Evolutionary conservation across 2,113 vertebrate genomes (phyloP).

Genomic region (Hydrochoerus hydrochaeris): DNA sequence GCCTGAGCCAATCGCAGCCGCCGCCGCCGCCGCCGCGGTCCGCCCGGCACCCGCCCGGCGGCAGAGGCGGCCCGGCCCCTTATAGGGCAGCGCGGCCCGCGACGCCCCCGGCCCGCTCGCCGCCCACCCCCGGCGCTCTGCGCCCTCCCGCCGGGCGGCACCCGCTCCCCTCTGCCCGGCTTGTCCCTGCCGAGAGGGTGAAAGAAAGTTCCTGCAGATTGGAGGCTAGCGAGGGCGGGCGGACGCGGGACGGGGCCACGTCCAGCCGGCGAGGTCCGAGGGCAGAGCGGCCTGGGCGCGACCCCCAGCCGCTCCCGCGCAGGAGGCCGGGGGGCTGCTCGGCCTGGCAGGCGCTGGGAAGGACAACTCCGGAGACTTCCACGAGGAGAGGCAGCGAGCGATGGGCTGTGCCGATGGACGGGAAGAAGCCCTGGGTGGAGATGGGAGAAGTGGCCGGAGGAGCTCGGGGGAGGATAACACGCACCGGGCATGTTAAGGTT

Average conservation of each 20-base stretch:
- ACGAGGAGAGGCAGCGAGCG: not conserved
- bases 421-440: not conserved
- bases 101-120: conserved; percentile 51
- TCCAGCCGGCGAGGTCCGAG: not conserved
- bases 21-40: conserved; percentile 70
- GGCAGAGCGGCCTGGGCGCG: not conserved
- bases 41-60: conserved; percentile 71
- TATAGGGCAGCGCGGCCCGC: conserved; percentile 64
- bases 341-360: not conserved
- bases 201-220: conserved; percentile 65
- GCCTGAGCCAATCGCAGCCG: conserved; percentile 90
- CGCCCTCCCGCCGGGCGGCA: not conserved
- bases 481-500: not conserved
- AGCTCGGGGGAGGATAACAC: not conserved
- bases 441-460: not conserved
- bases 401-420: not conserved
- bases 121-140: conserved; percentile 29
- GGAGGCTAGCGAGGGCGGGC: not conserved
- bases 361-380: conserved; percentile 5
- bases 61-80: conserved; percentile 74
- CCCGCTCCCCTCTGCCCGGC: too few relatives aligned
- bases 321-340: not conserved
- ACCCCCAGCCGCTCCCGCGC: not conserved
- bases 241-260: not conserved
- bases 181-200: not conserved